A percentile compares a stretch with the other conserved stretches of the same genome.
Evolutionary conservation across 2,113 vertebrate genomes (phyloP).

Genomic region (Sarotherodon lohbergeri): DNA sequence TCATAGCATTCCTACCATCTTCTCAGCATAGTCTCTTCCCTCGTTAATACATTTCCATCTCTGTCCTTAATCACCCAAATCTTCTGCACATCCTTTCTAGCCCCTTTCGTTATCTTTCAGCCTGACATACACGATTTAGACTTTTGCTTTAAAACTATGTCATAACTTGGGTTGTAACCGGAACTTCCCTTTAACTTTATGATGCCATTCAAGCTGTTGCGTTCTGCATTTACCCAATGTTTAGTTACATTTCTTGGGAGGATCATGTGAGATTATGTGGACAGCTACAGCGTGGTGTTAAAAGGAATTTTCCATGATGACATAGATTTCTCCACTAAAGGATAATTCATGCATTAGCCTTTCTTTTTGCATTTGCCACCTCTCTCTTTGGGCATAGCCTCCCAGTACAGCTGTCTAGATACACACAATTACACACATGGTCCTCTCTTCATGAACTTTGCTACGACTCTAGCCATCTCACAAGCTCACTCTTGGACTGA

Average conservation of each 20-base stretch:
- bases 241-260: background rate
- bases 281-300: background rate
- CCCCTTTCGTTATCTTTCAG: background rate
- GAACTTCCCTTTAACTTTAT: background rate
- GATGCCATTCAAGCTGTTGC: background rate
- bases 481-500: background rate
- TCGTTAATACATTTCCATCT: background rate
- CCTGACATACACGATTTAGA: background rate
- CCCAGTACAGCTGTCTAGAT: background rate
- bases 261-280: background rate
- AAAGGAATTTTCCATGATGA: background rate
- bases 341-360: background rate
- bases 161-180: background rate
- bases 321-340: background rate
- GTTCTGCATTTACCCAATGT: background rate
- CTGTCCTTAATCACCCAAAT: background rate
- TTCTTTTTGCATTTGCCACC: background rate
- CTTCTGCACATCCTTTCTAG: background rate
- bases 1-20: background rate
- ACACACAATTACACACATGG: background rate
- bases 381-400: background rate
- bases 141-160: background rate
- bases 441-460: background rate
- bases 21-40: background rate
- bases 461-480: background rate